Base-by-base conservation (phyloP, 2,797 vertebrate species). In the Perdix hodgsoniae region DNA sequence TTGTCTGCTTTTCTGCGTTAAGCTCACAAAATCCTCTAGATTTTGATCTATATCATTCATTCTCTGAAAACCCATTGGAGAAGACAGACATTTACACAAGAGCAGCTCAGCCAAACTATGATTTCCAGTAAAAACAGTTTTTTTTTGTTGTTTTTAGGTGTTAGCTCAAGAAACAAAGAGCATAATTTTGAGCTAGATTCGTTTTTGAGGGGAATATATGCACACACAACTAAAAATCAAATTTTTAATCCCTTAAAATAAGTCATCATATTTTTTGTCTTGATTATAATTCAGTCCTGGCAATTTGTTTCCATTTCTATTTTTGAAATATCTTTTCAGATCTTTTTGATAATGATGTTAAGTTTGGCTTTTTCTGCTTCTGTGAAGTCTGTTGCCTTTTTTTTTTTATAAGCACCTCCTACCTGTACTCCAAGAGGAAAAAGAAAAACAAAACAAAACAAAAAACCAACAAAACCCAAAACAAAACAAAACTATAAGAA, bases 41-140 rank as follows among this genome's bases (percentile, higher is more conserved):
- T 35, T 91, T 80, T 33, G 47, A 88, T 91, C 86, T 74, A 65
- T 22, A 56, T 82, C 7, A 82, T 86, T 63, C 14, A 31, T 77
- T 91, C 49, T 54, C 9, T 69, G 47, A 69, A 82, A 84, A 80
- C 10, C 11, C 7, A 1, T 21, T 77, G 33, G 40, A 90, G 64
- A 88, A 86, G 74, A 37, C 4, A 86, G 13, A 6, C 23, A 61
- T 91, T 93, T 50, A 81, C 26, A 31, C 14, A 71, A 29, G 74
- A 90, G 8, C 23, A 84, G 24, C 61, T 90, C 60, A 86, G 80
- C 16, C 17, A 79, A 37, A 16, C 10, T 54, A 8, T n/a, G 21
- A 70, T 88, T 63, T 90, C 54, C 42, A 16, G 16, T 24, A 85
- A 15, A 31, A 78, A 19, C 4, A 65, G 27, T 39, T 13, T 39